These are phyloP conservation scores for Pterobdella sp. DNA, from an alignment of 2,888 invertebrate genomes.

Conservation along the genomic window DNA sequence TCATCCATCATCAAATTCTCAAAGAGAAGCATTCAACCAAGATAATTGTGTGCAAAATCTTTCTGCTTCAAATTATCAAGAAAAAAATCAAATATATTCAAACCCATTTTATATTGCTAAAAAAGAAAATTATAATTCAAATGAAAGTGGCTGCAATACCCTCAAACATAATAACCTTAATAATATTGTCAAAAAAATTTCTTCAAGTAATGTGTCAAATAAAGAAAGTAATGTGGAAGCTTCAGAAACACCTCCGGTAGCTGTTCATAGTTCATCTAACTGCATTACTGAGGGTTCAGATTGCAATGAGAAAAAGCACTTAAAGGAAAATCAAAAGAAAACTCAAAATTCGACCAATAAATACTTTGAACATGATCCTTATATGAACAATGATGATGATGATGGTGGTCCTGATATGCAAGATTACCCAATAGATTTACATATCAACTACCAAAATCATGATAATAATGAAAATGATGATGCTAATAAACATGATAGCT, in stretches of 20 bases:
- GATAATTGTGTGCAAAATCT: conserved; percentile 9
- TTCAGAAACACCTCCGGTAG: background rate
- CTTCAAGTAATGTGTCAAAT: background rate
- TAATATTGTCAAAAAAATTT: conserved; percentile 2
- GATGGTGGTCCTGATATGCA: no score
- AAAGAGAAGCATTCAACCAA: background rate
- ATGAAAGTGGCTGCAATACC: background rate
- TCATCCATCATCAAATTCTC: background rate
- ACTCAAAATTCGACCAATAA: background rate
- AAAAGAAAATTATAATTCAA: background rate
- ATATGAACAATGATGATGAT: background rate
- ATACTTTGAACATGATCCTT: background rate
- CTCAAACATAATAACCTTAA: background rate
- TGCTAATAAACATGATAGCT: background rate
- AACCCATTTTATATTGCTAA: background rate
- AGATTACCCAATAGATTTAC: background rate
- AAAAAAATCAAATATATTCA: background rate
- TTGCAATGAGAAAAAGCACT: background rate
- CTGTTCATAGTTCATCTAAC: background rate
- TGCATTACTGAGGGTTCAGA: background rate
- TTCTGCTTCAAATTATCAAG: background rate
- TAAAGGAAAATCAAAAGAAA: background rate
- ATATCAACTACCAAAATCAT: background rate
- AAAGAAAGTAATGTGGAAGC: background rate
- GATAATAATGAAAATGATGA: background rate